phyloP scores from a whole-genome alignment of 2,797 vertebrate species.

The Hemitrygon akajei region DNA sequence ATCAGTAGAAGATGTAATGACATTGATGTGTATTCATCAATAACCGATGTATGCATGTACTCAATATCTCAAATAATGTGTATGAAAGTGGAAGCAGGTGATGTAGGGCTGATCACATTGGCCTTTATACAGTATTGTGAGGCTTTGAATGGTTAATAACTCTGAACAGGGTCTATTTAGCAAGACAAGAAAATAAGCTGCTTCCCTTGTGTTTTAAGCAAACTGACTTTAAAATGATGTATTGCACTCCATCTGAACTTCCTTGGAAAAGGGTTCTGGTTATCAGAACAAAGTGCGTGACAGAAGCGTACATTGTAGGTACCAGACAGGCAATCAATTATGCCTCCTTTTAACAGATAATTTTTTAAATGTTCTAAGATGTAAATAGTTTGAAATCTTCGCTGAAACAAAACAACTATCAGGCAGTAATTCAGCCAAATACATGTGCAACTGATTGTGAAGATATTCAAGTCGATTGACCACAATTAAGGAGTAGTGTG shows the following conservation, averaged over 20 bases:
- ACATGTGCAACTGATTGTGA: constrained; percentile 33
- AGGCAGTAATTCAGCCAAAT: not conserved
- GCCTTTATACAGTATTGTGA: not conserved
- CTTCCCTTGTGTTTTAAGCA: constrained; percentile 29
- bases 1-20: not conserved
- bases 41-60: not conserved
- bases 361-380: constrained; percentile 19
- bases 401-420: constrained; percentile 20
- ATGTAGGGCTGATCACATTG: not conserved
- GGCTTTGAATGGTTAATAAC: constrained; percentile 13
- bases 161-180: not conserved
- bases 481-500: constrained; percentile 20
- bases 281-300: constrained; percentile 21
- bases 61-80: not conserved
- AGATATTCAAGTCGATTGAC: constrained; percentile 11
- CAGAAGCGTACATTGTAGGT: constrained; percentile 5
- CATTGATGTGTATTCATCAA: not conserved
- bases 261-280: not conserved
- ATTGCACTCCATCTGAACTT: constrained; percentile 27
- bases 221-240: constrained; percentile 15
- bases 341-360: constrained; percentile 19
- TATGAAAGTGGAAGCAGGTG: not conserved
- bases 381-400: constrained; percentile 33
- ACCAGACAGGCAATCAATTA: constrained; percentile 31
- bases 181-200: not conserved